A percentile compares a stretch with the other conserved stretches of the same genome.
These are phyloP conservation scores for Teinopalpus imperialis DNA, from an alignment of 2,888 invertebrate species.

Conservation along the genomic window DNA sequence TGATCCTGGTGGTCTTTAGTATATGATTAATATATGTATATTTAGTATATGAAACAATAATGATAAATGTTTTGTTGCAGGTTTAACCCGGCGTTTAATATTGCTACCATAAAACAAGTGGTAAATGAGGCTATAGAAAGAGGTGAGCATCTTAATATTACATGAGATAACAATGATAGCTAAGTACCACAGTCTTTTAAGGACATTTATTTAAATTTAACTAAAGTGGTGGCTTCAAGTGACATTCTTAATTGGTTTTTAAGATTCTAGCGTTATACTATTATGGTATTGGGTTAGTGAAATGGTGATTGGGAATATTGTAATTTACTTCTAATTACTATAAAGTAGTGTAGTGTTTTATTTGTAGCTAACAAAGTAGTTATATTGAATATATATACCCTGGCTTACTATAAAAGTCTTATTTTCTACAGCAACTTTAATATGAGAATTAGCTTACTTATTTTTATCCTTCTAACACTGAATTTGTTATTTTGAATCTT, in stretches of 20 bases:
- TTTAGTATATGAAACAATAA: too few species aligned
- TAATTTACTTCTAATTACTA: slow-evolving; percentile 3
- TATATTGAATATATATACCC: neutral
- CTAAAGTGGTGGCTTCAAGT: neutral
- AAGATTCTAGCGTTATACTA: slow-evolving; percentile 20
- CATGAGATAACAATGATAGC: slow-evolving; percentile 3
- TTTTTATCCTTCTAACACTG: too few species aligned
- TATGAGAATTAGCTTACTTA: too few species aligned
- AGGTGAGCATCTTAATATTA: slow-evolving; percentile 82
- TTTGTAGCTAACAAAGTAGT: slow-evolving; percentile 12
- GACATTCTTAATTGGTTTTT: slow-evolving; percentile 1
- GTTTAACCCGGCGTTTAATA: slow-evolving; percentile 96
- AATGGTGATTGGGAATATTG: slow-evolving; percentile 4
- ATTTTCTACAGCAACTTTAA: slow-evolving; percentile 1
- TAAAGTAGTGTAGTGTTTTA: neutral
- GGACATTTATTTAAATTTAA: too few species aligned
- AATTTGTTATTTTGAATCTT: too few species aligned
- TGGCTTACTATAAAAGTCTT: neutral
- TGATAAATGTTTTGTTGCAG: slow-evolving; percentile 86
- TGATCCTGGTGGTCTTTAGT: too few species aligned
- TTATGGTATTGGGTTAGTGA: slow-evolving; percentile 15
- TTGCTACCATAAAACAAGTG: slow-evolving; percentile 96
- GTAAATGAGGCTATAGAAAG: slow-evolving; percentile 96
- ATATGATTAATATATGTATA: too few species aligned
- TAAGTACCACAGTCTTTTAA: slow-evolving; percentile 1